These are phyloP conservation scores for Callyntrura sp. DNA, from an alignment of 2,888 invertebrate species.

Conservation along the genomic window DNA sequence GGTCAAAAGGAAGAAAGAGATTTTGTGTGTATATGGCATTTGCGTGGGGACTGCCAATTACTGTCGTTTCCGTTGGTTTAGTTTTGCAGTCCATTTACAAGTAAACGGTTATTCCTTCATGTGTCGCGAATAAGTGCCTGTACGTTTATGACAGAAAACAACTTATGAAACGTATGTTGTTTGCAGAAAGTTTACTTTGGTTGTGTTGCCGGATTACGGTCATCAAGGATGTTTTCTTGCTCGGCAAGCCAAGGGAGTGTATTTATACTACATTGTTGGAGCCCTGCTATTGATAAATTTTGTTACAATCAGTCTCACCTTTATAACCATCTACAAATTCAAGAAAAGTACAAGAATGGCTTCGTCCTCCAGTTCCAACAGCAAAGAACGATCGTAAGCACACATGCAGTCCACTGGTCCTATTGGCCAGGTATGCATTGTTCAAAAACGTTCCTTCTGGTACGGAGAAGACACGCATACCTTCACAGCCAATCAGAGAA, in stretches of 20 bases:
- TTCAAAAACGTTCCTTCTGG: too few species aligned
- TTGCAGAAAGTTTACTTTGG: conserved; percentile 75
- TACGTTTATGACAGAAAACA: too few species aligned
- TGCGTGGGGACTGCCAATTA: conserved; percentile 79
- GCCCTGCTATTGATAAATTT: conserved; percentile 77
- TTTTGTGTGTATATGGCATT: conserved; percentile 79
- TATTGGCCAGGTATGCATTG: too few species aligned
- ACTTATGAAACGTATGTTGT: neutral
- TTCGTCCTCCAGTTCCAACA: conserved; percentile 59
- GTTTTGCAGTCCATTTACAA: conserved; percentile 77
- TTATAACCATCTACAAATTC: conserved; percentile 77
- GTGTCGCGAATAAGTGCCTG: too few species aligned
- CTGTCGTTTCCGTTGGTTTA: conserved; percentile 73
- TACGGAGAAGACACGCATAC: too few species aligned
- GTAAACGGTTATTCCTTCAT: conserved; percentile 61
- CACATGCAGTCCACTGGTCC: too few species aligned
- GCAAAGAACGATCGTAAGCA: conserved; percentile 70
- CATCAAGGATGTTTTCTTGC: conserved; percentile 76
- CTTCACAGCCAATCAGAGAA: too few species aligned
- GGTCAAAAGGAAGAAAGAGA: conserved; percentile 74
- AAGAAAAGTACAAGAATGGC: conserved; percentile 76
- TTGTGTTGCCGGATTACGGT: conserved; percentile 82
- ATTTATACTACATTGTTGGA: conserved; percentile 81
- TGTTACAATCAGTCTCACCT: conserved; percentile 76
- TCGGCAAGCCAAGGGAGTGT: conserved; percentile 78